These are phyloP conservation scores for Triplophysa bombifrons DNA, from an alignment of 2,797 vertebrate genomes.

Conservation along the genomic window DNA sequence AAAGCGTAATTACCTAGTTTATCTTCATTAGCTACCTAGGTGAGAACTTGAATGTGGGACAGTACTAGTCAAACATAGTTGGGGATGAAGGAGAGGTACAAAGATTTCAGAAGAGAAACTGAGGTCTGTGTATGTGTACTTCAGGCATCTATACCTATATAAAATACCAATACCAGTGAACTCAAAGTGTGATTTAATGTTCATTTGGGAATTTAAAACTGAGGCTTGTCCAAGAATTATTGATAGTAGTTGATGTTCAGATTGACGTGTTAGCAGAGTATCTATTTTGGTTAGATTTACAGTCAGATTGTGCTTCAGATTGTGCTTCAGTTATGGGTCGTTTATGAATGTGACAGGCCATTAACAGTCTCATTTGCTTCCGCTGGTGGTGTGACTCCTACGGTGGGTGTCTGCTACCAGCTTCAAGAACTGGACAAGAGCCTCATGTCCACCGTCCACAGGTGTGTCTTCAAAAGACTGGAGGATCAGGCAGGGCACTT, in stretches of 20 bases:
- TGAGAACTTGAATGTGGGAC: slow-evolving; percentile 42
- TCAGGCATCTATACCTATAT: too few relatives aligned
- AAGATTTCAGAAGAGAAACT: not conserved
- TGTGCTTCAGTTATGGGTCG: slow-evolving; percentile 45
- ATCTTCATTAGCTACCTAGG: slow-evolving; percentile 59
- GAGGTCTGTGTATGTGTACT: not conserved
- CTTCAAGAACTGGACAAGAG: slow-evolving; percentile 29
- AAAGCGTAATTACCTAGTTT: slow-evolving; percentile 56
- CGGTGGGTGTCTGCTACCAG: slow-evolving; percentile 47
- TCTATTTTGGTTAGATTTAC: slow-evolving; percentile 47
- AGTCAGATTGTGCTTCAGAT: slow-evolving; percentile 35
- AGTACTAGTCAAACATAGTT: slow-evolving; percentile 44
- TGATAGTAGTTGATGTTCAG: slow-evolving; percentile 19
- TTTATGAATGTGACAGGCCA: slow-evolving; percentile 55
- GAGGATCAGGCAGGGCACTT: not conserved
- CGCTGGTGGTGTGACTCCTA: slow-evolving; percentile 34
- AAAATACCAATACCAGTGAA: too few relatives aligned
- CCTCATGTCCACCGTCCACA: slow-evolving; percentile 25
- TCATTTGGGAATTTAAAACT: not conserved
- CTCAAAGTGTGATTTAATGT: too few relatives aligned
- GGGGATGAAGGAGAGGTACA: slow-evolving; percentile 6
- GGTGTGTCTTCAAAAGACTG: slow-evolving; percentile 41
- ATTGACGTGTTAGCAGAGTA: slow-evolving; percentile 22
- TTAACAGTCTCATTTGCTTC: slow-evolving; percentile 56
- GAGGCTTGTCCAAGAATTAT: not conserved